Evolutionary conservation across 1,140 invertebrate species (phyloP).

Genomic region (Drosophila suzukii): DNA sequence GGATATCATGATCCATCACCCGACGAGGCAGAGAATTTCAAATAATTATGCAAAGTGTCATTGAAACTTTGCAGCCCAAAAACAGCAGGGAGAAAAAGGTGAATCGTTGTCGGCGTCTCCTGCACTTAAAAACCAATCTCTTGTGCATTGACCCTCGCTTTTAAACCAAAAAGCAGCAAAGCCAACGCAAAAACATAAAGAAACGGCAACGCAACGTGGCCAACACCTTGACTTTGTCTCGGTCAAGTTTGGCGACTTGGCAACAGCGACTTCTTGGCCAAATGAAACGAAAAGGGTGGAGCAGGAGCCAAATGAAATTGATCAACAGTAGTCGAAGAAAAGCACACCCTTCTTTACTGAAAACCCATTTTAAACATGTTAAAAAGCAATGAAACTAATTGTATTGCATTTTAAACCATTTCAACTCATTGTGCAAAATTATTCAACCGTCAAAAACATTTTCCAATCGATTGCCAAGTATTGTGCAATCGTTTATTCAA

Average conservation of each 20-base stretch:
- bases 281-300: slow-evolving; percentile 24
- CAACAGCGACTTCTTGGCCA: slow-evolving; percentile 42
- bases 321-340: slow-evolving; percentile 7
- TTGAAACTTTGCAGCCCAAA: slow-evolving; percentile 57
- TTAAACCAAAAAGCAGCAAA: slow-evolving; percentile 6
- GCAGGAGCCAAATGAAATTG: background rate
- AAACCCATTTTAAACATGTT: background rate
- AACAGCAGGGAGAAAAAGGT: slow-evolving; percentile 31
- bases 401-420: background rate
- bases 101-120: slow-evolving; percentile 30
- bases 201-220: slow-evolving; percentile 55
- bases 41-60: slow-evolving; percentile 69
- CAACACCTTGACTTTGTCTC: slow-evolving; percentile 69
- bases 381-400: too few species aligned
- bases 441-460: background rate
- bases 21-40: slow-evolving; percentile 2
- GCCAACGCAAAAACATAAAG: background rate
- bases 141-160: slow-evolving; percentile 66
- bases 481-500: too few species aligned
- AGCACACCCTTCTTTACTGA: slow-evolving; percentile 6
- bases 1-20: slow-evolving; percentile 65
- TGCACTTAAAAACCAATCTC: slow-evolving; percentile 71
- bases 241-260: slow-evolving; percentile 53
- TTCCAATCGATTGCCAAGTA: background rate
- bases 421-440: background rate